Evolutionary conservation across 2,113 vertebrate species (phyloP), one percentile per base, ranked within the genome.

Genomic region (Budorcas taxicolor): DNA sequence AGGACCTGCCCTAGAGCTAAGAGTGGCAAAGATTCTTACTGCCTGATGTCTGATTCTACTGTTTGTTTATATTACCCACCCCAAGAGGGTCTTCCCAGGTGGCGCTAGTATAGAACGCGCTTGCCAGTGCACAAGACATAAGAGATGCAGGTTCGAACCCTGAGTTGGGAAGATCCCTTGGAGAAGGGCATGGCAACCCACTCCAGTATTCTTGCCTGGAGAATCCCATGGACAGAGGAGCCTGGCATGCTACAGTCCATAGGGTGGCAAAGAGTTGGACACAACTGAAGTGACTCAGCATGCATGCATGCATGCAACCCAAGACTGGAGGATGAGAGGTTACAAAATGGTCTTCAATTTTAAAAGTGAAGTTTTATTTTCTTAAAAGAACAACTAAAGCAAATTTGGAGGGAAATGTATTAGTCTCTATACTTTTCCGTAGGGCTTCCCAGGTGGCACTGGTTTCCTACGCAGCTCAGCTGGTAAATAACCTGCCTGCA

Each of bases 81-180:
- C n/a, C 17, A 16, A 55, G 17, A 83, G 27, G 23, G 67, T n/a
- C n/a, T 71, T 71, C n/a, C n/a, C 67, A 71, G n/a, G n/a, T 71
- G 64, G n/a, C 0, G 2, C n/a, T 71, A 71, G n/a, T 36, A n/a
- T 71, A 71, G 67, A 40, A 71, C 2, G 0, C 0, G 5, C 67
- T 71, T 71, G 67, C 67, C 67, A 71, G 12, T 71, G n/a, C 67
- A 71, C 5, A 36, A 36, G n/a, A 67, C 17, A 3, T 23, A 36
- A 71, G 19, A 71, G n/a, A 71, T 1, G 5, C 9, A 71, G n/a
- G 64, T 67, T 67, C 4, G 0, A n/a, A n/a, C 64, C 62, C 33
- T 19, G 64, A 10, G 17, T 36, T 36, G 64, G n/a, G 17, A 71
- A 71, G n/a, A 36, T 36, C n/a, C n/a, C 17, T 21, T 71, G 64